Conservation (phyloP, 2,888 invertebrate genomes). For the Escarpia spicata region DNA sequence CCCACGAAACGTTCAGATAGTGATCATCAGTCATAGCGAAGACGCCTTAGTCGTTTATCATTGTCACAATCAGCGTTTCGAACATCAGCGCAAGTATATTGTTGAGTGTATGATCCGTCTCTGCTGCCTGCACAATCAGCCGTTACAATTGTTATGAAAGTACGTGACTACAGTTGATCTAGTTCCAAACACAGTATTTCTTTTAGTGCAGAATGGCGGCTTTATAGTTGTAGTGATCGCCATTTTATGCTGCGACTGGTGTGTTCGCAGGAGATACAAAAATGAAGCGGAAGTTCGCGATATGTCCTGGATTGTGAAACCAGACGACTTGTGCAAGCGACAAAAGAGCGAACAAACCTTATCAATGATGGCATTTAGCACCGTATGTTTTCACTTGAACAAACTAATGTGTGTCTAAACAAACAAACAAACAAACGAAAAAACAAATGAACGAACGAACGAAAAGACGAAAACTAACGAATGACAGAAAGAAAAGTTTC, state of each 20-base stretch:
- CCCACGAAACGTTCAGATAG: too few relatives aligned
- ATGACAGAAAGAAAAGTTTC: too few relatives aligned
- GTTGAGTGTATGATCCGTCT: too few relatives aligned
- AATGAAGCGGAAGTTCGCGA: background rate
- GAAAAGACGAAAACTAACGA: too few relatives aligned
- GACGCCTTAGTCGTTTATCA: too few relatives aligned
- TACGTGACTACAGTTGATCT: too few relatives aligned
- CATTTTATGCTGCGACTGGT: background rate
- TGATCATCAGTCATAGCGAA: too few relatives aligned
- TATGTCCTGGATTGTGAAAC: background rate
- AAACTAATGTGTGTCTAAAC: background rate
- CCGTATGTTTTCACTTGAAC: background rate
- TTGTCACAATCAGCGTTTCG: too few relatives aligned
- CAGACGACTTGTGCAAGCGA: conserved; percentile 7
- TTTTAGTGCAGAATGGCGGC: background rate
- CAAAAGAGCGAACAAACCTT: conserved; percentile 6
- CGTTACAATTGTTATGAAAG: background rate
- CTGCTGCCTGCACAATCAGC: background rate
- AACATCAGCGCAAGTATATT: too few relatives aligned
- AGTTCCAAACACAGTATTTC: background rate
- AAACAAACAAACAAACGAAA: background rate
- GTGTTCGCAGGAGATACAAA: background rate
- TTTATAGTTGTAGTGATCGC: background rate
- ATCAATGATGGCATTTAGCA: conserved; percentile 4
- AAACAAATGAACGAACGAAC: too few relatives aligned